These are phyloP conservation scores for Lipophrys pholis DNA, from an alignment of 2,113 vertebrate species.

Conservation along the genomic window DNA sequence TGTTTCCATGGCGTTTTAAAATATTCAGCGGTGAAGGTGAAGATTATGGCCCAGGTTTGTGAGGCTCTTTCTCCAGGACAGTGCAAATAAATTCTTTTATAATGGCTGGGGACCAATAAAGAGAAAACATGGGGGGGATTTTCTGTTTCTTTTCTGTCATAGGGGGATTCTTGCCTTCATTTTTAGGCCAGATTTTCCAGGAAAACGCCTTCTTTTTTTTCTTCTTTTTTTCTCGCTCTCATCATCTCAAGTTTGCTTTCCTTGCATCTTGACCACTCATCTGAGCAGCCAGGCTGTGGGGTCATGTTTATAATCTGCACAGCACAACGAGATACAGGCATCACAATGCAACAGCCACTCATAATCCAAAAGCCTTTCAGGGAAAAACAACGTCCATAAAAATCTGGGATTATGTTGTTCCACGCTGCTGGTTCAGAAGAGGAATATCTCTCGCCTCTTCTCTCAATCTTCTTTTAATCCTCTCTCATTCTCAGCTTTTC, in stretches of 20 bases:
- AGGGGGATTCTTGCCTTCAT: neutral
- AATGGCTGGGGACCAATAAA: neutral
- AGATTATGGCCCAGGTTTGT: conserved; percentile 28
- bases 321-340: conserved; percentile 59
- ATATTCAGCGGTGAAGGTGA: conserved; percentile 64
- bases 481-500: conserved; percentile 56
- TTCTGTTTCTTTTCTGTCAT: neutral
- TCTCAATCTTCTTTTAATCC: conserved; percentile 69
- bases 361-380: conserved; percentile 74
- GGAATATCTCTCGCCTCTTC: conserved; percentile 59
- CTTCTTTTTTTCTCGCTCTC: neutral
- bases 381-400: conserved; percentile 75
- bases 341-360: conserved; percentile 52
- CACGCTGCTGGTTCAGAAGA: conserved; percentile 61
- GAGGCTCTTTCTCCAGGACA: neutral
- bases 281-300: conserved; percentile 52
- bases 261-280: conserved; percentile 23
- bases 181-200: neutral
- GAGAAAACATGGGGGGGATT: neutral
- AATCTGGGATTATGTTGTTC: conserved; percentile 82
- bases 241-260: neutral
- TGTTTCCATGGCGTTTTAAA: conserved; percentile 61
- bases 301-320: conserved; percentile 58
- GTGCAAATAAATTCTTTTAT: conserved; percentile 21
- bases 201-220: neutral